Evolutionary conservation across 1,140 invertebrate genomes (phyloP), one percentile per base, ranked within the genome.

Genomic region (Euschistus heros): DNA sequence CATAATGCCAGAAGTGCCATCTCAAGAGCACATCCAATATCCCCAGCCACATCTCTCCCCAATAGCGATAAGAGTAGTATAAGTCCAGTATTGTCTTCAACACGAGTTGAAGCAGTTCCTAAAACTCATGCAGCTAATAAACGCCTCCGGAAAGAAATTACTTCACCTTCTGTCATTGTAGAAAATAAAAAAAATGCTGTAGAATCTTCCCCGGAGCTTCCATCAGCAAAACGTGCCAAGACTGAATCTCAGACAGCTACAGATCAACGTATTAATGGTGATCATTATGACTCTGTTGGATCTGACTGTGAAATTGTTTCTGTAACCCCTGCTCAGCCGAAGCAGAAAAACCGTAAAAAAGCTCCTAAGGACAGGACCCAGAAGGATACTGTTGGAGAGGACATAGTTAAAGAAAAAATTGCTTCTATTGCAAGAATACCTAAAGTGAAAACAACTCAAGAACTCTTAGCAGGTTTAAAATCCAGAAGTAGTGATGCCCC

Each of bases 361-460:
- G 84, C 84, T 62, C 84, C 84, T 22, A 85, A 84, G 69, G 65
- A 68, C 2, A 68, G 68, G 33, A 67, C 68, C 54, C 66, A 65
- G 44, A 61, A 66, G 61, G 59, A 60, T 30, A 59, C 64, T 63
- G 63, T 54, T 7, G 73, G 77, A 47, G 79, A 81, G 46, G 82
- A 83, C 62, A 79, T 80, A 66, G 77, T 86, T 37, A 84, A 82
- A 69, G 82, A 82, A 69, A 85, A 84, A 73, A 74, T 85, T 67
- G 83, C 81, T 42, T 80, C 81, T 68, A 80, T 82, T 47, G 79
- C 80, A 22, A 78, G 83, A 44, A 84, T 80, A 70, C 82, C 84
- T 67, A 84, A 90, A 78, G 81, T 92, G 1, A 92, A 91, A 79
- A 92, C 89, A 1, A 92, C 89, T 24, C 87, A 89, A 70, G 86